phyloP scores from a whole-genome alignment of 2,113 vertebrate genomes.

The Indri indri region DNA sequence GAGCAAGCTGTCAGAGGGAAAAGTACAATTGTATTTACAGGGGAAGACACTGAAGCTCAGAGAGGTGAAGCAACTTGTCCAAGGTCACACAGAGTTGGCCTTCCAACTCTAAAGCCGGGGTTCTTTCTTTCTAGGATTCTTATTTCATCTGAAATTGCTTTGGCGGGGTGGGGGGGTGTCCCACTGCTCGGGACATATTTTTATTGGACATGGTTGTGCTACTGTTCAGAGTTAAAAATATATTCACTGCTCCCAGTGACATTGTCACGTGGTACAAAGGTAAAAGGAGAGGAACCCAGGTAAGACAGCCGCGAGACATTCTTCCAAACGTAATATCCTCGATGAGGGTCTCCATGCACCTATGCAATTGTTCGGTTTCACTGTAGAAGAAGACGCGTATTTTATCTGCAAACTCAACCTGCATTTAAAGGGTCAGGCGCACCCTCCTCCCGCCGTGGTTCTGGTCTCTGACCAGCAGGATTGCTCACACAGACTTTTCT shows the following conservation, averaged over 20 bases:
- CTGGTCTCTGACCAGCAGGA: neutral
- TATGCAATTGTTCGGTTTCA: neutral
- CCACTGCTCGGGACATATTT: neutral
- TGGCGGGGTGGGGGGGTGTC: too few relatives aligned
- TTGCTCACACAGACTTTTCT: neutral
- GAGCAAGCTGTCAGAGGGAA: neutral
- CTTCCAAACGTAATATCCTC: neutral
- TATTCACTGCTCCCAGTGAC: neutral
- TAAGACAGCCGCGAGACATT: neutral
- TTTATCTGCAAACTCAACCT: neutral
- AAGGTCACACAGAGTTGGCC: neutral
- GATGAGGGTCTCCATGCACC: neutral
- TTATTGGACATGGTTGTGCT: neutral
- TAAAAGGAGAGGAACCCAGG: neutral
- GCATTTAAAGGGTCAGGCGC: neutral
- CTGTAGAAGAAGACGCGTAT: accelerated
- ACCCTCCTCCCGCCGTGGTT: neutral
- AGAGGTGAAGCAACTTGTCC: neutral
- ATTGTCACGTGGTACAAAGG: neutral
- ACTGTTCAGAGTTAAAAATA: neutral
- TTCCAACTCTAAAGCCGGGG: neutral
- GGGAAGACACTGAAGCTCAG: neutral
- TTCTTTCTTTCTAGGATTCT: neutral
- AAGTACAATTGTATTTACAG: neutral
- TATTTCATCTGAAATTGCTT: neutral